Base-by-base conservation (phyloP, 2,113 vertebrate species). In the Enhydra lutris region DNA sequence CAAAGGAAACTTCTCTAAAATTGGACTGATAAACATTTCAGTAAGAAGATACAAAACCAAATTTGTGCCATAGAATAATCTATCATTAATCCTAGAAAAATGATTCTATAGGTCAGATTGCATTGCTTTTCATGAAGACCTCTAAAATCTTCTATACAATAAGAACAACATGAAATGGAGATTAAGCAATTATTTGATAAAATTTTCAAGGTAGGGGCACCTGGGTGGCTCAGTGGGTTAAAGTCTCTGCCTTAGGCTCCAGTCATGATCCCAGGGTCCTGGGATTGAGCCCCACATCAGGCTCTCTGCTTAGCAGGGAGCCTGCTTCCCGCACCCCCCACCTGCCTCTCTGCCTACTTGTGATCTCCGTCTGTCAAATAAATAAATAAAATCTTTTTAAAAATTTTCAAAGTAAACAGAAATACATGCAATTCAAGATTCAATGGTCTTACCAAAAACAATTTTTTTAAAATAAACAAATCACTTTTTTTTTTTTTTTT, bases 1-100 rank as follows among this genome's bases (percentile, higher is more conserved):
- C 74, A 20, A 79, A 65, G 80, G 63, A 87, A 89, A 83, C 65
- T 52, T 90, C 67, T 83, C 36, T 21, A 83, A 88, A 93, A 89
- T 89, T 55, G 36, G 63, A 50, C 20, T 92, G 24, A 76, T 85
- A 76, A 76, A 84, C 39, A 61, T 84, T 86, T 89, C 61, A 95
- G 24, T 79, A 91, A 86, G 5, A 82, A 63, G 31, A 61, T 45
- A 45, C 21, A 88, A 61, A 88, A 84, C 47, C 21, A 36, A 96
- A 95, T 47, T 42, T 55, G 8, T 57, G 31, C 61, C 47, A 91
- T 23, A 69, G 47, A 89, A 83, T 45, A 85, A 86, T 15, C n/a
- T 31, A 88, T 59, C 47, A 39, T 73, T 90, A 96, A 93, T 92
- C 29, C 73, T 92, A 85, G 67, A 79, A 95, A 63, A 96, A 50